Evolutionary conservation across 2,888 invertebrate genomes (phyloP).

Genomic region (Polydrusus cervinus): DNA sequence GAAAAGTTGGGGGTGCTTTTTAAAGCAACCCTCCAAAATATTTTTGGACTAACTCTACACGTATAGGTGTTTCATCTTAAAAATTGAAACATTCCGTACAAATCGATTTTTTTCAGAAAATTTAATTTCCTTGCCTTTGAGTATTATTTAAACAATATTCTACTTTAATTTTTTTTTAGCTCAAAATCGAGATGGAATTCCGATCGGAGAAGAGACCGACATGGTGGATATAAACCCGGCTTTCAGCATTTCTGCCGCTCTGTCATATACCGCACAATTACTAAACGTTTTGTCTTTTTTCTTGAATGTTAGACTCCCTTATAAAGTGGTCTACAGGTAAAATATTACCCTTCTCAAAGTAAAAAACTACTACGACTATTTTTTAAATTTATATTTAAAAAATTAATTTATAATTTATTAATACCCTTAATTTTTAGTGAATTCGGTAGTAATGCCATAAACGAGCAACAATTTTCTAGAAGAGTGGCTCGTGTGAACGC

Average conservation of each 20-base stretch:
- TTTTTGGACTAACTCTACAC: too few relatives aligned
- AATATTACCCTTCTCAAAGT: too few relatives aligned
- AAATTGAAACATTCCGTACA: too few relatives aligned
- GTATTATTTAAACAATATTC: too few relatives aligned
- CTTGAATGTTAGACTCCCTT: conserved; percentile 87
- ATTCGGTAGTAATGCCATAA: conserved; percentile 83
- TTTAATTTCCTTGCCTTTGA: too few relatives aligned
- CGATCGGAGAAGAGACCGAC: conserved; percentile 72
- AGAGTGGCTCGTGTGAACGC: conserved; percentile 86
- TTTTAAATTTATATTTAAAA: too few relatives aligned
- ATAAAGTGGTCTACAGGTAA: conserved; percentile 80
- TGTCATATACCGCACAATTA: conserved; percentile 90
- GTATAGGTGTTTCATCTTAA: too few relatives aligned
- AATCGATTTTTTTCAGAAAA: too few relatives aligned
- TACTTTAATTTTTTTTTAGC: conserved; percentile 60
- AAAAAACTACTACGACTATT: too few relatives aligned
- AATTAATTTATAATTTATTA: neutral
- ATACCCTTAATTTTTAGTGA: conserved; percentile 75
- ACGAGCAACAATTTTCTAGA: conserved; percentile 81
- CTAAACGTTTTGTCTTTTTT: conserved; percentile 87
- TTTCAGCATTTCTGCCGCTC: conserved; percentile 85
- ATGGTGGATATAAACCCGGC: conserved; percentile 79
- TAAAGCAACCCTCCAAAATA: too few relatives aligned
- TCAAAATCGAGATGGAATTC: conserved; percentile 74
- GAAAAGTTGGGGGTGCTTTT: too few relatives aligned